Evolutionary conservation across 2,888 invertebrate species (phyloP), one percentile per base, ranked within the genome.

Genomic region (Dasypolia templi): DNA sequence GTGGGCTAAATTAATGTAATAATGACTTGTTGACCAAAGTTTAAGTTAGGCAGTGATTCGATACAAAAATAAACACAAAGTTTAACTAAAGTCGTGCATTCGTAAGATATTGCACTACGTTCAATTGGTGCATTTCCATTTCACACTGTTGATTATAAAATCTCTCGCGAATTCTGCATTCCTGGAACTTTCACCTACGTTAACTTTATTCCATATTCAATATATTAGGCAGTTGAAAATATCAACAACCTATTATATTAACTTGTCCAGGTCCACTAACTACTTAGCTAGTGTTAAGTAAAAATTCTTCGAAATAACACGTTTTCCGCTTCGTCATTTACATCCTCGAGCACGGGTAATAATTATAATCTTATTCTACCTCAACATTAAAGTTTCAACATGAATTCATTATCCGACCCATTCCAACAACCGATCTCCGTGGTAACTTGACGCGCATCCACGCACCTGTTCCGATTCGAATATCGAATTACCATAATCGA

Each of bases 401-500:
- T 61, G 72, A 82, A 85, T 86, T 79, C 55, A 73, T 71, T 72
- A 75, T 29, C 55, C 59, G 11, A 73, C 61, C 62, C 46, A 65
- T 61, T 61, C 56, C 58, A 75, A 61, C 42, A 73, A 63, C 46
- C 66, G 53, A 75, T 76, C 68, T 77, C 64, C 70, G 63, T 80
- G 29, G 66, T 70, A 71, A 65, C 58, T 68, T 59, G 68, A 61
- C 59, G 64, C 71, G 53, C 64, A 79, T 79, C 79, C 75, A 78
- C 84, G 71, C 82, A 82, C 86, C 86, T 87, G 85, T 87, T 80
- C 66, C 72, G 51, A 71, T 79, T 85, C 73, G 42, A 77, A 75
- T 78, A 75, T 82, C 75, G 72, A 85, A 90, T 92, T 91, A 89
- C 85, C 90, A 90, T 91, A 89, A 87, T 89, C 86, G 88, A 89